Evolutionary conservation across 2,113 vertebrate genomes (phyloP), one percentile per base, ranked within the genome.

Genomic region (Eptesicus fuscus): DNA sequence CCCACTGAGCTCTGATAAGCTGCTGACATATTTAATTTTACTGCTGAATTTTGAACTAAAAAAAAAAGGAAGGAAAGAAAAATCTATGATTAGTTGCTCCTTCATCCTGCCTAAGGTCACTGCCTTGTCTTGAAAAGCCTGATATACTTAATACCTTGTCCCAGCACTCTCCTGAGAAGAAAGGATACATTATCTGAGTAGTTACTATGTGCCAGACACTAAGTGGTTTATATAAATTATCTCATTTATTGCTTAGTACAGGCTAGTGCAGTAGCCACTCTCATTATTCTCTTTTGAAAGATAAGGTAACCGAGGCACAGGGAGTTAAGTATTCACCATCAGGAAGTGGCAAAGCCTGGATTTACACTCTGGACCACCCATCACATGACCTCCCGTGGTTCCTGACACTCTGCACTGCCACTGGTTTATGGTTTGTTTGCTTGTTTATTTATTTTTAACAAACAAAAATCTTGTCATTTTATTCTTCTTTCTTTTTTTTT

Each of bases 11-110:
- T 99, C 99, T 1, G 99, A 98, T 98, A 99, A 91, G 0, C 98
- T 99, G 98, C 97, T 98, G 92, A 99, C 99, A 0, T 99, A 99
- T 93, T 99, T 99, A 97, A 99, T 99, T 98, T 99, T 99, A 97
- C 99, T 99, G 98, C 99, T 99, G 98, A 99, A 99, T 97, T 99
- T 99, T 87, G 99, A 98, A 97, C 99, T 99, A 97, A 87, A 96
- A 96, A 97, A 49, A 97, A 49, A 97, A 51, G 95, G 69, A 65
- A 44, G 17, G 85, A 73, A 88, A 25, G 23, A 47, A 97, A 83
- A 44, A 56, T 16, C 59, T 12, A 56, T 37, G 30, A 49, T 78
- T 42, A 40, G 14, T 40, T 28, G 2, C 13, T 61, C 32, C 7
- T 71, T 47, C 80, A 83, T 80, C 40, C 30, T 12, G 76, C 51